Base-by-base conservation (phyloP, 1,140 invertebrate genomes). In the Eubasilissa regina region DNA sequence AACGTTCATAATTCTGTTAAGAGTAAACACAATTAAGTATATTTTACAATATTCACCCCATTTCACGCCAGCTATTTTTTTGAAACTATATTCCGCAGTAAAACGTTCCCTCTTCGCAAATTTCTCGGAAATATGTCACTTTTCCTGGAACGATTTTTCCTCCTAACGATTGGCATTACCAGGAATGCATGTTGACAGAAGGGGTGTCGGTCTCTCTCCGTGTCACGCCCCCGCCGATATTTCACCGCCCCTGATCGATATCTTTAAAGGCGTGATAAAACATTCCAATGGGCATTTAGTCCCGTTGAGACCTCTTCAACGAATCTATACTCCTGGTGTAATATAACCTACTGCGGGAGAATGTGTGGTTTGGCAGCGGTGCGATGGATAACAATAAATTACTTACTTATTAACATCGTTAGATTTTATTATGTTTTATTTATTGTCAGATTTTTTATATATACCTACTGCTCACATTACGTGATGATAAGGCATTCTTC, bases 141-240 rank as follows among this genome's bases (percentile, higher is more conserved):
- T 35, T 73, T 73, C 48, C 19, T n/a, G 17, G 47, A 73, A 73
- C 47, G 47, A 73, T 73, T 73, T 73, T 73, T 73, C 68, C 47
- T 73, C 48, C 68, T 55, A 55, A 53, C 68, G 68, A 73, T 73
- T 73, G 68, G 68, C 48, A 55, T 55, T 73, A 53, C 68, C 68
- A 73, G 68, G 68, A 73, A 73, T 73, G 68, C 68, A 73, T 55
- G 48, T 73, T 73, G 68, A 73, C 68, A 73, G 68, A 35, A 51
- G 48, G 68, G 68, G 68, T 15, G 47, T 11, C 43, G 10, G 15
- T 48, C 48, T 60, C 21, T 6, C 10, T 19, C 68, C 10, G 15
- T 44, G 60, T 64, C 44, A 68, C 48, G 43, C 51, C 68, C 68
- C 68, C 68, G 15, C 47, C 48, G 44, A 68, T 68, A 68, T 68